Evolutionary conservation across 2,888 invertebrate genomes (phyloP).

Genomic region (Acrobasis consociella): DNA sequence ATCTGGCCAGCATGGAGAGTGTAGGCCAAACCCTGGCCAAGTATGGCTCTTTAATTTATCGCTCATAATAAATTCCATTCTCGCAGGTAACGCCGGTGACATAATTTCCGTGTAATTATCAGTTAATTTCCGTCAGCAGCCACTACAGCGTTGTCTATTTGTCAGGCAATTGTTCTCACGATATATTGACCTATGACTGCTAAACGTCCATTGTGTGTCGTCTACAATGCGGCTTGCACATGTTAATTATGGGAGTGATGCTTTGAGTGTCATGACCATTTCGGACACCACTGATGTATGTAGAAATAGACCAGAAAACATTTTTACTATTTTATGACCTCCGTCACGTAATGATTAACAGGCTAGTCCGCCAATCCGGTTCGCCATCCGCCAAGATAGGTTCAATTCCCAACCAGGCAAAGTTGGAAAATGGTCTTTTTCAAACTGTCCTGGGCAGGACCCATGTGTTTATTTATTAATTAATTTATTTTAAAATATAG

Average conservation of each 20-base stretch:
- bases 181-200: conserved; percentile 21
- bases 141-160: conserved; percentile 15
- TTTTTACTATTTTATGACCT: too few relatives aligned
- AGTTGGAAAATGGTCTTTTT: too few relatives aligned
- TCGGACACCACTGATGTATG: conserved; percentile 49
- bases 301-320: neutral
- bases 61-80: neutral
- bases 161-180: conserved; percentile 21
- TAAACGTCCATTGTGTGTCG: conserved; percentile 43
- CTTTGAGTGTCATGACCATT: conserved; percentile 54
- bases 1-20: too few relatives aligned
- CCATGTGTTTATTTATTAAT: too few relatives aligned
- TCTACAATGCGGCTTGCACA: conserved; percentile 49
- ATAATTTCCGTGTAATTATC: conserved; percentile 19
- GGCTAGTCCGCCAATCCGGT: too few relatives aligned
- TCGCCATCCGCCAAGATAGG: too few relatives aligned
- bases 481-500: too few relatives aligned
- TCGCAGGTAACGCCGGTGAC: conserved; percentile 1
- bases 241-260: conserved; percentile 65
- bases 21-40: too few relatives aligned
- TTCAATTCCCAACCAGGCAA: too few relatives aligned
- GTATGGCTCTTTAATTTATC: neutral
- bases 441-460: too few relatives aligned
- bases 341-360: too few relatives aligned
- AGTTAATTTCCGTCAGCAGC: conserved; percentile 15